Base-by-base conservation (phyloP, 2,888 invertebrate genomes). In the Amphipoea oculea region DNA sequence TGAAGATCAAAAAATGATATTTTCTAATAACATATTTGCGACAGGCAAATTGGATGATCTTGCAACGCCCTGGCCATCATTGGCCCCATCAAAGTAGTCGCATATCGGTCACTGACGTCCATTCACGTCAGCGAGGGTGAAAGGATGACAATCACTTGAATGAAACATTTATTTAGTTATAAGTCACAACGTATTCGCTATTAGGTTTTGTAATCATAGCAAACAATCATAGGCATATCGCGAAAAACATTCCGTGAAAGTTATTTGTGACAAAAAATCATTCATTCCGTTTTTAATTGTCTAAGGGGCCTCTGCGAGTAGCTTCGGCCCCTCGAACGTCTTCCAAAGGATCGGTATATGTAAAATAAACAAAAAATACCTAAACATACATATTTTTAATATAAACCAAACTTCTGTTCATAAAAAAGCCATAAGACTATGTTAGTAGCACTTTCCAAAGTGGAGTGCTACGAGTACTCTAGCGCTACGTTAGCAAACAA, bases 101-200 rank as follows among this genome's bases (percentile, higher is more conserved):
- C 23, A 62, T 54, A 36, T 29, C 45, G 62, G 29, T n/a, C 45
- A 83, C 62, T 76, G 77, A 80, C 77, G 67, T 80, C 54, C 14
- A 23, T 29, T 6, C 29, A 77, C 67, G 67, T 77, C 78, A 77
- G 5, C 2, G 4, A 23, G 78, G 83, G 78, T 78, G 76, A 62
- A 77, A 67, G 68, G 67, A 62, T 80, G n/a, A 83, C 23, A 23
- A 54, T 45, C 23, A 83, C 60, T 67, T 40, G n/a, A 60, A 40
- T 62, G n/a, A 77, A 77, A 76, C 51, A 45, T 60, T 75, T 76
- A 29, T 60, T 66, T 14, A 51, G 0, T 2, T 60, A 45, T 40
- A 29, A n/a, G 17, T 0, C 4, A 65, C 3, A 48, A 48, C 40
- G 23, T 73, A n/a, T 42, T 80, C 45, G 2, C n/a, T 79, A 68